A percentile compares a stretch with the other conserved stretches of the same genome.
phyloP scores from a whole-genome alignment of 2,797 vertebrate species.

The Characodon lateralis region DNA sequence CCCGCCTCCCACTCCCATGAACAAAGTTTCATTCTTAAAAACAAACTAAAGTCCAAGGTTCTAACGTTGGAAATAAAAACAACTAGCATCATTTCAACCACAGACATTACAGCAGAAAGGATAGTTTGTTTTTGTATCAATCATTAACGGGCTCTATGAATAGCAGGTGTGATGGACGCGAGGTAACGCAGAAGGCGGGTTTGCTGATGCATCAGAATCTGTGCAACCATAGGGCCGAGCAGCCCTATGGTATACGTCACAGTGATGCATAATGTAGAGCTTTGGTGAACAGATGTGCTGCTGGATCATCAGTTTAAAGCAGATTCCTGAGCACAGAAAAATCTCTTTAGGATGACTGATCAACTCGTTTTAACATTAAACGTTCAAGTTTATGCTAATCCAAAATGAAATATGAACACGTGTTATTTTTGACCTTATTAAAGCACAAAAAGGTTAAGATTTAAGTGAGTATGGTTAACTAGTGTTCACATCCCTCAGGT shows the following conservation, averaged over 20 bases:
- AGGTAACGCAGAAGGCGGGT: conserved; percentile 46
- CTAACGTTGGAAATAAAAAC: conserved; percentile 53
- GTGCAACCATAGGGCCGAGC: conserved; percentile 17
- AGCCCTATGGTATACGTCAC: conserved; percentile 61
- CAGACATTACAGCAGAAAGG: conserved; percentile 52
- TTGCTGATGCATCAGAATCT: conserved; percentile 71
- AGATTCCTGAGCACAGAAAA: conserved; percentile 25
- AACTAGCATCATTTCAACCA: conserved; percentile 40
- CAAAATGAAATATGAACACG: neutral
- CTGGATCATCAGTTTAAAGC: conserved; percentile 43
- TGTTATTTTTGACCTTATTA: neutral
- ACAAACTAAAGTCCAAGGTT: conserved; percentile 38
- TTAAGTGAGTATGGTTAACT: neutral
- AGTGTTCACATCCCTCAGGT: neutral
- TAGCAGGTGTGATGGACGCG: conserved; percentile 75
- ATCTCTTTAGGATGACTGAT: conserved; percentile 22
- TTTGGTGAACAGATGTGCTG: conserved; percentile 42
- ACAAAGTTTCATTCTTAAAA: conserved; percentile 31
- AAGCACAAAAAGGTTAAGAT: neutral
- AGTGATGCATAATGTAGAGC: conserved; percentile 65
- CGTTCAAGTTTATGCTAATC: neutral
- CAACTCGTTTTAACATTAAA: conserved; percentile 17
- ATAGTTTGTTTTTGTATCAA: conserved; percentile 84
- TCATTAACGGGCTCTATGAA: conserved; percentile 83
- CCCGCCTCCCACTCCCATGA: conserved; percentile 3